Evolutionary conservation across 35 echinoderm and acorn worm species (phyloP).

Genomic region (Apostichopus californicus): DNA sequence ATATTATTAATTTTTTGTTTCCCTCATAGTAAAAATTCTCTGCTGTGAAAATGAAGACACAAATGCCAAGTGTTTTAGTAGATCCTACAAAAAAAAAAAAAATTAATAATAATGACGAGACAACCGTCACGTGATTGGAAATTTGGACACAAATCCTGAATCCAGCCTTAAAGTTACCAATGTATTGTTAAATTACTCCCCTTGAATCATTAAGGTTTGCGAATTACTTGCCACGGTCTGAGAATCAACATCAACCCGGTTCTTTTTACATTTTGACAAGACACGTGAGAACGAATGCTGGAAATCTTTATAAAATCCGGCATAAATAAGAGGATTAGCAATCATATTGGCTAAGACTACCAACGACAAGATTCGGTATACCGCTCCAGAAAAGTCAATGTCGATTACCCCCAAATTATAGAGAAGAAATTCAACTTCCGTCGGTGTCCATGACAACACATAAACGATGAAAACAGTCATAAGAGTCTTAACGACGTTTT

Average conservation of each 20-base stretch:
- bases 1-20: no score
- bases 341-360: conserved; percentile 45
- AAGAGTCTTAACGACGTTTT: conserved; percentile 63
- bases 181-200: neutral
- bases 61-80: no score
- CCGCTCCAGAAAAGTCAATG: neutral
- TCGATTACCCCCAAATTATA: conserved; percentile 47
- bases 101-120: no score
- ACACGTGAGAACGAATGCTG: conserved; percentile 15
- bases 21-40: no score
- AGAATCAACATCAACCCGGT: conserved; percentile 11
- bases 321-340: conserved; percentile 56
- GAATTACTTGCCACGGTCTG: neutral
- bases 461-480: conserved; percentile 50
- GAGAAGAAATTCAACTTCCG: conserved; percentile 51
- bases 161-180: no score
- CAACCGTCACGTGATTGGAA: no score
- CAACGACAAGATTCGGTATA: conserved; percentile 8
- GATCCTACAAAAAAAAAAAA: no score
- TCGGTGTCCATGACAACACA: conserved; percentile 48
- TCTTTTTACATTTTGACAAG: neutral
- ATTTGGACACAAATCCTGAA: no score
- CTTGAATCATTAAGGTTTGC: neutral
- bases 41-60: no score
- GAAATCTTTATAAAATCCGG: conserved; percentile 35